Evolutionary conservation across 2,888 invertebrate genomes (phyloP), one percentile per base, ranked within the genome.

Genomic region (Galerucella nymphaeae): DNA sequence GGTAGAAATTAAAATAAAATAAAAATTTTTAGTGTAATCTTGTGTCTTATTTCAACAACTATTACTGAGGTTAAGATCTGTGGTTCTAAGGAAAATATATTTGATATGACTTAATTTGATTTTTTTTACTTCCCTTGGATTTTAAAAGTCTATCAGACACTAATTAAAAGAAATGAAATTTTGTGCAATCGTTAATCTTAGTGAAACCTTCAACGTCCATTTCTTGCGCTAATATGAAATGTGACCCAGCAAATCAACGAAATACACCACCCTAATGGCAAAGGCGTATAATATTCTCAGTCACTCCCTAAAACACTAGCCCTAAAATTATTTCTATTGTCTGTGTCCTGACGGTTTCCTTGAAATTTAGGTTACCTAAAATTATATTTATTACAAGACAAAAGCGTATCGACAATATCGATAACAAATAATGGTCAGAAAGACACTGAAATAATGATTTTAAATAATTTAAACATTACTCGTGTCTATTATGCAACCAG

Each of bases 311-410:
- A 55, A 30, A 20, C 57, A 8, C 30, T 23, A 58, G 58, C 58
- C 58, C 30, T 66, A 66, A 66, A 66, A 66, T 23, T 14, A 48
- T 23, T n/a, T 48, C 63, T 20, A 48, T 18, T 63, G 48, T 53
- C 57, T 38, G 16, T 66, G 14, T 66, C 66, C 66, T 57, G 20
- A n/a, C 45, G 58, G 58, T 58, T 30, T 66, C 58, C 66, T 66
- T 58, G 58, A 66, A 58, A 66, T 66, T 66, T 58, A 66, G 66
- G 66, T 66, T 57, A 66, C 42, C 41, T 42, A 65, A 53, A 55
- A 45, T 30, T 30, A 30, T 30, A 5, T 30, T 8, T 9, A 55
- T 66, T 66, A 55, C 55, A 53, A 48, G 18, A 30, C 65, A 53
- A 13, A n/a, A 18, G 16, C 66, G 41, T 42, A 41, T 38, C 38